Conservation (phyloP, 2,797 vertebrate genomes). For the Pithecia hirsuta region DNA sequence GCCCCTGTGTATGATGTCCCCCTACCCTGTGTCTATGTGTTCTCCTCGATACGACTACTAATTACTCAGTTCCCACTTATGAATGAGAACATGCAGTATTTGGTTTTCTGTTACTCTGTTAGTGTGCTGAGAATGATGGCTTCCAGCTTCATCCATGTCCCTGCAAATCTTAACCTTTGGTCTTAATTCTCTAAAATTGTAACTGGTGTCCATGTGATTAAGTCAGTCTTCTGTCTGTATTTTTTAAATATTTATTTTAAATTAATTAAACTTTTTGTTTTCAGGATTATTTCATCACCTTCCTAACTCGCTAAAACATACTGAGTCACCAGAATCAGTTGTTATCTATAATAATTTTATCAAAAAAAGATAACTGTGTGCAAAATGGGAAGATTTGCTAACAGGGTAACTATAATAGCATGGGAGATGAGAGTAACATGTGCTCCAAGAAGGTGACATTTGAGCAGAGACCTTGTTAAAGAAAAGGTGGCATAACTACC, state of each 20-base stretch:
- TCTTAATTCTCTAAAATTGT: neutral
- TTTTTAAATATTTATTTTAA: neutral
- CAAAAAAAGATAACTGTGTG: neutral
- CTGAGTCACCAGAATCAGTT: neutral
- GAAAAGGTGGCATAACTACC: accelerated
- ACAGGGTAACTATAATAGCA: neutral
- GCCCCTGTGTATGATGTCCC: too few relatives aligned
- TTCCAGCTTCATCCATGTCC: too few relatives aligned
- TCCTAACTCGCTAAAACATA: neutral
- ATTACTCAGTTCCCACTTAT: too few relatives aligned
- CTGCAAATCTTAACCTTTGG: neutral
- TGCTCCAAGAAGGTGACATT: neutral
- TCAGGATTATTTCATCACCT: neutral
- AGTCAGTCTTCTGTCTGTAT: neutral
- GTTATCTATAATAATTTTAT: neutral
- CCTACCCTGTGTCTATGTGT: too few relatives aligned
- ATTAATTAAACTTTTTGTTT: neutral
- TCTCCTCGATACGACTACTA: too few relatives aligned
- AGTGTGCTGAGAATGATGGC: too few relatives aligned
- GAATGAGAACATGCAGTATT: too few relatives aligned
- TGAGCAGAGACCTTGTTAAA: neutral
- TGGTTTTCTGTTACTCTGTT: too few relatives aligned
- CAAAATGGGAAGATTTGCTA: neutral
- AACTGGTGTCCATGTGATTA: neutral
- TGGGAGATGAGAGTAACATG: neutral